Conservation (phyloP, 2,797 vertebrate species). For the Sciurus carolinensis region DNA sequence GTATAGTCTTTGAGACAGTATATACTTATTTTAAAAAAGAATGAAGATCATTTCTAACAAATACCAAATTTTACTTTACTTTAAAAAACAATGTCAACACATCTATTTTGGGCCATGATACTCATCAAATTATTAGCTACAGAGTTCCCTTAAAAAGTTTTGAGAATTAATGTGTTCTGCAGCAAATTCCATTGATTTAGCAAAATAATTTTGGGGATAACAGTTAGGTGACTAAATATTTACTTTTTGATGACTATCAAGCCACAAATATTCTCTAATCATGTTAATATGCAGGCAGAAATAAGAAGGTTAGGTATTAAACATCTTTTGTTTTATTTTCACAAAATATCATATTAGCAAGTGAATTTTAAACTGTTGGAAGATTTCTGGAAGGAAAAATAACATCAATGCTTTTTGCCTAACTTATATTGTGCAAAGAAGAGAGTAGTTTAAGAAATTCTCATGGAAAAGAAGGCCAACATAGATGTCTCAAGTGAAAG, state of each 20-base stretch:
- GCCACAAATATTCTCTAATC: slow-evolving; percentile 81
- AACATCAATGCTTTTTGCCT: not conserved
- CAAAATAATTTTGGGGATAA: slow-evolving; percentile 68
- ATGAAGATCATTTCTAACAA: slow-evolving; percentile 2
- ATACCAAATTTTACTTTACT: not conserved
- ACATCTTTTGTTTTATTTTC: slow-evolving; percentile 77
- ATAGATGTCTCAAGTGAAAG: not conserved
- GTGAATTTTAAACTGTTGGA: slow-evolving; percentile 70
- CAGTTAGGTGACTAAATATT: slow-evolving; percentile 77
- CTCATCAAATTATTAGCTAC: not conserved
- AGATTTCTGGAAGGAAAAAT: slow-evolving; percentile 60
- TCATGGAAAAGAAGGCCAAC: not conserved
- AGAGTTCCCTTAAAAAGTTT: slow-evolving; percentile 49
- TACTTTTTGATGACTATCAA: slow-evolving; percentile 78
- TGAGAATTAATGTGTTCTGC: slow-evolving; percentile 57
- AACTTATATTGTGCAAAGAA: not conserved
- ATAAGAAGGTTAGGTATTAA: slow-evolving; percentile 59
- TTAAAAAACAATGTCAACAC: slow-evolving; percentile 8
- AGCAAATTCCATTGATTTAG: slow-evolving; percentile 66
- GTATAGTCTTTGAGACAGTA: slow-evolving; percentile 4
- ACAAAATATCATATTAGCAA: slow-evolving; percentile 80
- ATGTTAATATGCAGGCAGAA: slow-evolving; percentile 72
- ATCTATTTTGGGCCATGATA: slow-evolving; percentile 2
- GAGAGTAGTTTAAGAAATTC: not conserved
- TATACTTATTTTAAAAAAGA: not conserved